Evolutionary conservation across 2,797 vertebrate genomes (phyloP).

Genomic region (Dallia pectoralis): DNA sequence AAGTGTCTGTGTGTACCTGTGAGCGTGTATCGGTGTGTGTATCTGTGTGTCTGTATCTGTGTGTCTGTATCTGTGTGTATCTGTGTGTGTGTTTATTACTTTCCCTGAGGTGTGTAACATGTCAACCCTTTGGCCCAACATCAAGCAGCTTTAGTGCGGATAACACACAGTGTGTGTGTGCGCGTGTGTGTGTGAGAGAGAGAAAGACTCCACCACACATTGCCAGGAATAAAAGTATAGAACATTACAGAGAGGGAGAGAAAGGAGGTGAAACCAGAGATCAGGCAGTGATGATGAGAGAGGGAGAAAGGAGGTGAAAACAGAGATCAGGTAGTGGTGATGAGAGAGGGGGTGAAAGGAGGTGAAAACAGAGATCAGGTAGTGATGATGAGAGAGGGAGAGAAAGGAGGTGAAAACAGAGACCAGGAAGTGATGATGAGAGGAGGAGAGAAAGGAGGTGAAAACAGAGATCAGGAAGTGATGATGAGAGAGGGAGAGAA

Average conservation of each 20-base stretch:
- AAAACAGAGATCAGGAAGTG: background rate
- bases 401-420: slow-evolving; percentile 33
- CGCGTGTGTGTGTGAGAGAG: background rate
- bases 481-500: background rate
- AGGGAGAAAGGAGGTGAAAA: slow-evolving; percentile 16
- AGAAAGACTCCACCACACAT: slow-evolving; percentile 17
- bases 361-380: background rate
- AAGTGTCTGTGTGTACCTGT: background rate
- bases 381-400: too few species aligned
- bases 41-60: background rate
- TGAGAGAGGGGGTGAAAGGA: background rate
- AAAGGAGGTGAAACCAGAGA: slow-evolving; percentile 10
- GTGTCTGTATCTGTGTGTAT: background rate
- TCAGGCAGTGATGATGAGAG: too few species aligned
- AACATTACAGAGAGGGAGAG: slow-evolving; percentile 29
- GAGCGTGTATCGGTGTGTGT: background rate
- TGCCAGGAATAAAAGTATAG: slow-evolving; percentile 40
- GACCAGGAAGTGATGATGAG: too few species aligned
- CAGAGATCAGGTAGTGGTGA: too few species aligned
- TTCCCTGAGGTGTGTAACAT: background rate
- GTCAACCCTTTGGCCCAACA: slow-evolving; percentile 1
- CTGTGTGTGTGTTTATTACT: background rate
- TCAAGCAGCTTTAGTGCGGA: slow-evolving; percentile 50
- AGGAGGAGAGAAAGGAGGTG: slow-evolving; percentile 19
- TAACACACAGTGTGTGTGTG: slow-evolving; percentile 31